Evolutionary conservation across 1,140 invertebrate genomes (phyloP).

Genomic region (Zaprionus camerounensis): DNA sequence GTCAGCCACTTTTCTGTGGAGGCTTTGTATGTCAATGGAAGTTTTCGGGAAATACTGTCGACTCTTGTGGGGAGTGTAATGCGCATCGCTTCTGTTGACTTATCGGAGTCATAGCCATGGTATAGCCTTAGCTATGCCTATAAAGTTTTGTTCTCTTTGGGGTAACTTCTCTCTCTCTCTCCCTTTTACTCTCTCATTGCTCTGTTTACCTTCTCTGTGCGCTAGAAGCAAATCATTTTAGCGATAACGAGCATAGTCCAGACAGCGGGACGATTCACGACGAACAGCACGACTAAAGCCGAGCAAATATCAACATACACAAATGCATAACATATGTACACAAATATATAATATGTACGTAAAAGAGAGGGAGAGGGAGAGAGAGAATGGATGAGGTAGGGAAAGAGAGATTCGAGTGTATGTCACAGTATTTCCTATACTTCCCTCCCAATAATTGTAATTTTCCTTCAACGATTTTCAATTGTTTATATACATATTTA

Average conservation of each 20-base stretch:
- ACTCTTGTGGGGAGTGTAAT: not conserved
- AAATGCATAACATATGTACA: not conserved
- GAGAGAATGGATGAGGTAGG: no score
- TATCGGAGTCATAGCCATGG: slow-evolving; percentile 27
- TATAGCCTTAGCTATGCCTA: slow-evolving; percentile 4
- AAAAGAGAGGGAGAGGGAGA: no score
- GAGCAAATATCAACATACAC: slow-evolving; percentile 9
- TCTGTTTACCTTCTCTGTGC: slow-evolving; percentile 48
- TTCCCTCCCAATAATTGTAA: not conserved
- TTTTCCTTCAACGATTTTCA: not conserved
- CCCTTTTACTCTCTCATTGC: not conserved
- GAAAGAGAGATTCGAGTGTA: not conserved
- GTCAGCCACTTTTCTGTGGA: not conserved
- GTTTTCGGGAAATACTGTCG: not conserved
- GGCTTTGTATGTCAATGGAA: slow-evolving; percentile 1
- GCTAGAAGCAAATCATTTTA: slow-evolving; percentile 30
- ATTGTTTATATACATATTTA: not conserved
- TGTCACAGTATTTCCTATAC: not conserved
- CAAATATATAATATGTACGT: not conserved
- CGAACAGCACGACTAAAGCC: not conserved
- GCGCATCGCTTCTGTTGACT: slow-evolving; percentile 13
- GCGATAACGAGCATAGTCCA: slow-evolving; percentile 33
- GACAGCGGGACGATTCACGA: slow-evolving; percentile 38
- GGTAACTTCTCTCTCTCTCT: not conserved
- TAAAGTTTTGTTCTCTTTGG: not conserved